Base-by-base conservation (phyloP, 2,797 vertebrate genomes). In the Spinus olivaceus region DNA sequence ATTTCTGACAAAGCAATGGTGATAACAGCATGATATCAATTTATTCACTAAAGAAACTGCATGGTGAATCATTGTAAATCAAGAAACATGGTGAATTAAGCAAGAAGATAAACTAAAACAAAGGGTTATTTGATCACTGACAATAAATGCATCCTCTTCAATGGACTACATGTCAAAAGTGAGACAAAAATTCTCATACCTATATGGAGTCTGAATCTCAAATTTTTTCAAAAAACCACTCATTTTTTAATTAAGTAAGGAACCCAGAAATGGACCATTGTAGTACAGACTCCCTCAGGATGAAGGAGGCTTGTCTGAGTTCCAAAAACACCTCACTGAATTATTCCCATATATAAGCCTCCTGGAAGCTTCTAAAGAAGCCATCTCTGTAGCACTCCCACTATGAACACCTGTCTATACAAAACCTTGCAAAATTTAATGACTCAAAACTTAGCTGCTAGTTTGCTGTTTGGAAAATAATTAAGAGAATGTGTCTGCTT, bases 171-270 rank as follows among this genome's bases (percentile, higher is more conserved):
- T 20, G 51, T 37, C 5, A 80, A 77, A 91, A 66, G 44, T 30
- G 56, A 41, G 18, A 72, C 11, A 47, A 65, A 90, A 88, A 33
- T 33, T 86, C 10, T 59, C 7, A 8, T 57, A 24, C n/a, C 7
- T 70, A 30, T 19, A 17, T 1, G 2, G 20, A 72, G 8, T 3
- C 2, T 35, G 79, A 79, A 47, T 51, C 24, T 41, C 9, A 0
- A 3, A 21, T 64, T 83, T 50, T 76, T 91, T 57, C 41, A 39
- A 61, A 80, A n/a, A 61, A 42, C 1, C 3, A 16, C 8, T 79
- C 2, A 0, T 5, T 71, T 81, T 72, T 80, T 44, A 50, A 54
- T 30, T 71, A 60, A 63, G 14, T 0, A 0, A 47, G 25, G 10
- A 72, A 66, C 5, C 5, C 32, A 46, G 57, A 69, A 59, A 49